Evolutionary conservation across 2,797 vertebrate genomes (phyloP).

Genomic region (Etheostoma nigrum): DNA sequence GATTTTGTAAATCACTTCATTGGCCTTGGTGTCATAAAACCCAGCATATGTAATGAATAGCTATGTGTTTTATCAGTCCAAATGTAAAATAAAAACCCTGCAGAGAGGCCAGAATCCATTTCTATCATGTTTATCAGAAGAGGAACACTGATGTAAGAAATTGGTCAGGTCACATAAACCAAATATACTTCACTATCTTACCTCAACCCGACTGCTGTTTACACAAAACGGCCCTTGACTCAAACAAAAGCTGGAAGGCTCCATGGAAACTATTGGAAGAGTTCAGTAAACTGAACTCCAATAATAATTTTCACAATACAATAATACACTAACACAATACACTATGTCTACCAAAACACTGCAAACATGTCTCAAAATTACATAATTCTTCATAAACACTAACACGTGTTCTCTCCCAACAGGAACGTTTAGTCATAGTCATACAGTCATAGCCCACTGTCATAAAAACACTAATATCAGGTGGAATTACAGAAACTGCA

Average conservation of each 20-base stretch:
- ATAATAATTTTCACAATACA: no score
- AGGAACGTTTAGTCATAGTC: no score
- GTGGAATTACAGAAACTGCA: no score
- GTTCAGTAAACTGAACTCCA: background rate
- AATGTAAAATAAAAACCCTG: slow-evolving; percentile 4
- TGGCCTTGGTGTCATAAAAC: slow-evolving; percentile 26
- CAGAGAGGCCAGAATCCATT: slow-evolving; percentile 25
- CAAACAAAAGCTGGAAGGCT: slow-evolving; percentile 66
- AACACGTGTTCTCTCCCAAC: no score
- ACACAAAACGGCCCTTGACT: slow-evolving; percentile 55
- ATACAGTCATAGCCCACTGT: no score
- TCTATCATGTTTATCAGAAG: slow-evolving; percentile 47
- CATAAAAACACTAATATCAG: no score
- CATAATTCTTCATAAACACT: no score
- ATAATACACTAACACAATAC: no score
- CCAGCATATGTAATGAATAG: slow-evolving; percentile 19
- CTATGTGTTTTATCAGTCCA: background rate
- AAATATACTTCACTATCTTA: slow-evolving; percentile 51
- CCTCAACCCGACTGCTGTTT: slow-evolving; percentile 66
- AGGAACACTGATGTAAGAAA: slow-evolving; percentile 48
- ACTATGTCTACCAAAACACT: no score
- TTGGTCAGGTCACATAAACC: slow-evolving; percentile 39
- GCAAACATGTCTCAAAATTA: no score
- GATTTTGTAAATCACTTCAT: slow-evolving; percentile 26
- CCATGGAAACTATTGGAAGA: slow-evolving; percentile 54